Evolutionary conservation across 2,797 vertebrate genomes (phyloP).

Genomic region (Tachyglossus aculeatus): DNA sequence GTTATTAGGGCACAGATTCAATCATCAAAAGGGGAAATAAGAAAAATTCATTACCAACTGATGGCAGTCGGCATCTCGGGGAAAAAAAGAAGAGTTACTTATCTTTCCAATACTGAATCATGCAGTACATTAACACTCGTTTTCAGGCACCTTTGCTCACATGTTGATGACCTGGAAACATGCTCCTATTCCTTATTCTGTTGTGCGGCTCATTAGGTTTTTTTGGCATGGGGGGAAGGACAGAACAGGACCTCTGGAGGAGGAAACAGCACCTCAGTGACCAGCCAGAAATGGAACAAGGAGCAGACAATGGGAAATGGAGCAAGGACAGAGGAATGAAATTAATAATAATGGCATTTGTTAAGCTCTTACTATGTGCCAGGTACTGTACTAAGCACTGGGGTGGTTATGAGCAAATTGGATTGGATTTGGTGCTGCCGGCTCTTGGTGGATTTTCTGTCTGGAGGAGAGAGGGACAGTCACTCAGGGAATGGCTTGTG

Average conservation of each 20-base stretch:
- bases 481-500: neutral
- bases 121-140: constrained; percentile 54
- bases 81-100: constrained; percentile 35
- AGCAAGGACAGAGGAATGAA: too few species aligned
- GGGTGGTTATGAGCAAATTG: too few species aligned
- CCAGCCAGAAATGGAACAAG: constrained; percentile 17
- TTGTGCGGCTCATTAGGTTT: constrained; percentile 56
- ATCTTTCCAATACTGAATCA: constrained; percentile 60
- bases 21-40: neutral
- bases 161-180: constrained; percentile 26
- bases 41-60: constrained; percentile 38
- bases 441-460: constrained; percentile 9
- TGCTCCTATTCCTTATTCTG: constrained; percentile 56
- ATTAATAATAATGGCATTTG: too few species aligned
- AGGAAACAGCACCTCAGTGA: constrained; percentile 57
- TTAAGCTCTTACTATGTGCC: too few species aligned
- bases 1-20: constrained; percentile 33
- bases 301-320: constrained; percentile 46
- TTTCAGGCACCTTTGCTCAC: constrained; percentile 41
- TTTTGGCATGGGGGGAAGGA: constrained; percentile 51
- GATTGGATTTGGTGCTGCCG: neutral
- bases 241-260: constrained; percentile 60
- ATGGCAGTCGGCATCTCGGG: constrained; percentile 30
- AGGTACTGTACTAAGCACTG: too few species aligned
- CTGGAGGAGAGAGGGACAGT: neutral